Conservation (phyloP, 2,888 invertebrate genomes). For the Lymantria dispar region DNA sequence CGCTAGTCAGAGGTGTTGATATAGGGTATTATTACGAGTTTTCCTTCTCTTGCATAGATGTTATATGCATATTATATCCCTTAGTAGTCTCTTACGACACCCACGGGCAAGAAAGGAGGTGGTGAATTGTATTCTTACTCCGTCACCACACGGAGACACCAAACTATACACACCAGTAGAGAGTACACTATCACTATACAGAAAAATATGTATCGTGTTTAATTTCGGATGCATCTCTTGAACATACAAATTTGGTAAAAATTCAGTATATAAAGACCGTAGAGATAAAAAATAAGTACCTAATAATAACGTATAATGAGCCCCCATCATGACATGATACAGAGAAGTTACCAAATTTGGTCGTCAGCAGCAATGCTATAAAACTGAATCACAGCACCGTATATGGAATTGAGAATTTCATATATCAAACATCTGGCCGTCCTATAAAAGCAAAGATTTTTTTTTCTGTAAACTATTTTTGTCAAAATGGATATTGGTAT, state of each 20-base stretch:
- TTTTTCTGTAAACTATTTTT: not conserved
- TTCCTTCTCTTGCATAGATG: no score
- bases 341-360: conserved; percentile 16
- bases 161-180: no score
- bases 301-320: conserved; percentile 5
- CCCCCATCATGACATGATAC: not conserved
- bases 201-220: not conserved
- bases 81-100: no score
- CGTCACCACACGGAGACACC: no score
- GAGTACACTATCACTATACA: no score
- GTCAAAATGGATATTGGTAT: conserved; percentile 14
- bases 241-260: no score
- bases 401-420: conserved; percentile 17
- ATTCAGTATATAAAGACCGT: no score
- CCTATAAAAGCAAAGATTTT: conserved; percentile 5
- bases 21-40: no score
- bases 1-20: no score
- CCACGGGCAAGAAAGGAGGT: no score
- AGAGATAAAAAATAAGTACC: not conserved
- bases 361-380: not conserved
- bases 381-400: conserved; percentile 23
- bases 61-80: no score
- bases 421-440: conserved; percentile 9
- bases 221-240: not conserved
- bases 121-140: no score